These are phyloP conservation scores for Enhydra lutris DNA, from an alignment of 2,113 vertebrate genomes.

Conservation along the genomic window DNA sequence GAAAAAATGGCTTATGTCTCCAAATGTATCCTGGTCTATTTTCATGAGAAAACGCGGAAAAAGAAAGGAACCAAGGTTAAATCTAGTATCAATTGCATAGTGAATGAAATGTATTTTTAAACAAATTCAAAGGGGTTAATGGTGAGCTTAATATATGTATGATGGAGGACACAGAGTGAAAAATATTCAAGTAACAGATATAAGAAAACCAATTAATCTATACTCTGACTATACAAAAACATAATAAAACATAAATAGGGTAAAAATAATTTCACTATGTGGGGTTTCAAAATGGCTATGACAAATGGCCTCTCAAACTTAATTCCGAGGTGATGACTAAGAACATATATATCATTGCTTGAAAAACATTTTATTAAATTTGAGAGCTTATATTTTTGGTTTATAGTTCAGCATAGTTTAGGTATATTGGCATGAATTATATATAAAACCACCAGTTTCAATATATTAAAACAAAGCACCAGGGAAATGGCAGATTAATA, in stretches of 20 bases:
- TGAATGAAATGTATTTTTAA: neutral
- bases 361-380: conserved; percentile 53
- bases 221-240: neutral
- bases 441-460: conserved; percentile 51
- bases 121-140: neutral
- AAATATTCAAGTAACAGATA: neutral
- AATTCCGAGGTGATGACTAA: conserved; percentile 41
- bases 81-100: neutral
- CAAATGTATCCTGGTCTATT: neutral
- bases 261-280: conserved; percentile 41
- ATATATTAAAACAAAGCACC: conserved; percentile 56
- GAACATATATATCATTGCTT: conserved; percentile 7
- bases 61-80: neutral
- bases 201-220: neutral
- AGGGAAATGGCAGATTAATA: conserved; percentile 42
- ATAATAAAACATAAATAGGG: conserved; percentile 24
- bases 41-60: neutral
- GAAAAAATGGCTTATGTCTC: neutral
- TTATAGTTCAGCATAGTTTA: conserved; percentile 40
- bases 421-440: conserved; percentile 44
- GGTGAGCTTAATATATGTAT: neutral
- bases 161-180: neutral
- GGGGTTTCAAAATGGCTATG: conserved; percentile 14
- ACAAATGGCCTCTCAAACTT: conserved; percentile 54
- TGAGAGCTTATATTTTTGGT: conserved; percentile 45